phyloP scores from a whole-genome alignment of 2,797 vertebrate species.

The Eulemur albifrons region DNA sequence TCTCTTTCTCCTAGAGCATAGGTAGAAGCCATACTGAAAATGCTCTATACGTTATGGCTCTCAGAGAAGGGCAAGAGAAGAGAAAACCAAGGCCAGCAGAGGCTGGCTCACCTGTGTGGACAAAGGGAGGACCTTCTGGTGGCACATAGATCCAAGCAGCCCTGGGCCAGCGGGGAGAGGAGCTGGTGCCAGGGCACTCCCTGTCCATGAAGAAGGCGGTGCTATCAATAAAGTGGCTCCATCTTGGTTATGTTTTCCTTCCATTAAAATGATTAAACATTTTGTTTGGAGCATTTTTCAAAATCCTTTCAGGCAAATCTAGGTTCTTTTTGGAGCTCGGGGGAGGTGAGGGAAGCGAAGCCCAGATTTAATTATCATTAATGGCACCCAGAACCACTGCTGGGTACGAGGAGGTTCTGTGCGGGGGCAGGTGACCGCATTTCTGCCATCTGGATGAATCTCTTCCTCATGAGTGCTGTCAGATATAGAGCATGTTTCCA shows the following conservation, averaged over 20 bases:
- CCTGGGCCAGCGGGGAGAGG: background rate
- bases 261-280: background rate
- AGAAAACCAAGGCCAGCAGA: background rate
- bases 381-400: background rate
- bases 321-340: background rate
- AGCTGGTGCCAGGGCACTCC: rapidly evolving
- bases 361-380: background rate
- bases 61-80: background rate
- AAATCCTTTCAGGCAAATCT: background rate
- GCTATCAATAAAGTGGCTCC: background rate
- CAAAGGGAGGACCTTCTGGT: background rate
- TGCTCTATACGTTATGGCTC: too few species aligned
- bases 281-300: background rate
- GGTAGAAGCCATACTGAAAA: background rate
- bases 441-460: slow-evolving; percentile 18
- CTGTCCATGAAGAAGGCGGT: background rate
- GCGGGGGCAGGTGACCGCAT: background rate
- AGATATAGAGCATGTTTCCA: background rate
- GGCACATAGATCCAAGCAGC: background rate
- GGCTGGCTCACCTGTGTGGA: background rate
- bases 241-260: background rate
- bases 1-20: background rate
- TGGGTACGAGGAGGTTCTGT: background rate
- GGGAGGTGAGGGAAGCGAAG: background rate
- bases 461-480: slow-evolving; percentile 21